phyloP scores from a whole-genome alignment of 2,888 invertebrate genomes.

The Leptopilina drosophilae region DNA sequence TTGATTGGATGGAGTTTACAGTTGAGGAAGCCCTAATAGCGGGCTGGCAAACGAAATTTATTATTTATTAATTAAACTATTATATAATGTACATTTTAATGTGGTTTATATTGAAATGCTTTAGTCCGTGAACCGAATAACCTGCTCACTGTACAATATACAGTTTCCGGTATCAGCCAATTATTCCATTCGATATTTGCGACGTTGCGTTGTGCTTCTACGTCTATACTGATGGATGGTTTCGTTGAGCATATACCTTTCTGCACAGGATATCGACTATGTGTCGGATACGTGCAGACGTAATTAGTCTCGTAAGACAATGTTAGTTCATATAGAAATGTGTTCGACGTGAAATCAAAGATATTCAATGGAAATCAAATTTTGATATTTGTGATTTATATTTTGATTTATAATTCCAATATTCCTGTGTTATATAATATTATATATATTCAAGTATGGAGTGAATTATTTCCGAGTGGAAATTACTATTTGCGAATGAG shows the following conservation, averaged over 20 bases:
- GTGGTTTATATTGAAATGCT: conserved; percentile 12
- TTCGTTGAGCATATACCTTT: conserved; percentile 40
- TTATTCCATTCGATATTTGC: conserved; percentile 47
- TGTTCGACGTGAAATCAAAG: conserved; percentile 7
- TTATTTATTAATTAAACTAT: conserved; percentile 5
- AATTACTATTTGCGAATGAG: no score
- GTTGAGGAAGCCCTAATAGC: not conserved
- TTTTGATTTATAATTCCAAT: no score
- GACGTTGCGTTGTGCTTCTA: conserved; percentile 29
- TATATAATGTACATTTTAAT: conserved; percentile 1
- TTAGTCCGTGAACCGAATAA: conserved; percentile 2
- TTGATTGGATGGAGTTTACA: not conserved
- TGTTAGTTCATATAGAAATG: conserved; percentile 22
- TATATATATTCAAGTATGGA: no score
- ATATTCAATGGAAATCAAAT: not conserved
- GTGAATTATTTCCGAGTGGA: no score
- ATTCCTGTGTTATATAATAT: no score
- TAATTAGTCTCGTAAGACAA: conserved; percentile 38
- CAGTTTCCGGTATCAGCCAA: conserved; percentile 38
- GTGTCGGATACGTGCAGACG: conserved; percentile 33
- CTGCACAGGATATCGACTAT: conserved; percentile 41
- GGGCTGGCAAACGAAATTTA: not conserved
- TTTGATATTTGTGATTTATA: not conserved
- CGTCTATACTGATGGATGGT: conserved; percentile 36
- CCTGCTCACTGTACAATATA: conserved; percentile 21